Evolutionary conservation across 2,113 vertebrate genomes (phyloP), one percentile per base, ranked within the genome.

Genomic region (Pristiophorus japonicus): DNA sequence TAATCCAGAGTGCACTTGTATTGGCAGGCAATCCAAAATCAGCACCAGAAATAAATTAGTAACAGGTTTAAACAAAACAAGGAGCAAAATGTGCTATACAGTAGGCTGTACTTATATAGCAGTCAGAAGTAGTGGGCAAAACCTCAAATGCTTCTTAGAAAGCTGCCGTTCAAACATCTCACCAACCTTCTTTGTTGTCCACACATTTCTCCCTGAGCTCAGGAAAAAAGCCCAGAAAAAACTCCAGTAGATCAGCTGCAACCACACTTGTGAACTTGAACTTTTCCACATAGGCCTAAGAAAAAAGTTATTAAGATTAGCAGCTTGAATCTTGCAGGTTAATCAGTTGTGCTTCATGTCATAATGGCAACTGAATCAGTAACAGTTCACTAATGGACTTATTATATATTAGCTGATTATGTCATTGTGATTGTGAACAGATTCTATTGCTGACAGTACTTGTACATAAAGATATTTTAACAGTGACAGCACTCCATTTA

Each of bases 201-300:
- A 98, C 98, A 0, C 98, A 98, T 62, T 98, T 97, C 73, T 98
- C 98, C 97, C 98, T 98, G 96, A 99, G 97, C 96, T 99, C 98
- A 0, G 99, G 99, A 96, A 99, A 99, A 96, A 98, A 99, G 94
- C 97, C 96, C 96, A 99, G 97, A 97, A 99, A 99, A 96, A 98
- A 99, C 96, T 98, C 98, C 94, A 99, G 97, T 96, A 99, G 98
- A 97, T 99, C 99, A 97, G 98, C 98, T 96, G 99, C 98, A 67
- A 98, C 98, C 14, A 99, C 98, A 0, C 99, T 99, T 96, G 97
- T 97, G 96, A 99, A 99, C 96, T 98, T 98, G 96, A 98, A 99
- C 97, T 99, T 98, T 95, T 98, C 98, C 95, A 99, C 99, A 10
- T 99, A 99, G 95, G 99, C 98, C 99, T 99, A 96, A 11, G 96